Evolutionary conservation across 2,888 invertebrate species (phyloP), one percentile per base, ranked within the genome.

Genomic region (Cosmia trapezina): DNA sequence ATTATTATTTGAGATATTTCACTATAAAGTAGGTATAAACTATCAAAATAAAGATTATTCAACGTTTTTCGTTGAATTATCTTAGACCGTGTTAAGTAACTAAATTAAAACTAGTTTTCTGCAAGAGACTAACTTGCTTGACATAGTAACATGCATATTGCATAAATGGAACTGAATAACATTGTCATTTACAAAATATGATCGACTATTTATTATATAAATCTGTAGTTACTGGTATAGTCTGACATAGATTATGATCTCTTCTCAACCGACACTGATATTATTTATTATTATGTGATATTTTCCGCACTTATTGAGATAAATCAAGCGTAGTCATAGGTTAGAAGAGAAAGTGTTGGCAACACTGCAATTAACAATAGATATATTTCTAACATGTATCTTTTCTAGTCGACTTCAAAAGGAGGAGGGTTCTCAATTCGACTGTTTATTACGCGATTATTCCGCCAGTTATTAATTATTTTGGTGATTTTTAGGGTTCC

Each of bases 311-410:
- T n/a, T 51, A 62, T 63, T 66, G 57, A 66, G 33, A 63, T 77
- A 80, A 74, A 80, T 78, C 74, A 54, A 37, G 80, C 67, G 4
- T 7, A 66, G 49, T 78, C 74, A 77, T 73, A 63, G 80, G 53
- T 61, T 49, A 56, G 0, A 2, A 54, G 80, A 51, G 80, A 78
- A 78, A 80, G 80, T 67, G 53, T 60, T 28, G 57, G 17, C 43
- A 69, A 17, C 54, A 61, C 41, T 19, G 53, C 69, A 19, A 51
- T 76, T 51, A 59, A 51, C 57, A 53, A 57, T 51, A 28, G 45
- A 51, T 22, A 49, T 57, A 22, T 74, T 47, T 28, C 22, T 45
- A 19, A 22, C 19, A 51, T 43, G 28, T 37, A 37, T 37, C 5
- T 14, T 28, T 28, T 45, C 22, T 49, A 19, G 7, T 49, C 43